Conservation (phyloP, 2,888 invertebrate genomes). For the Macrosiphum euphorbiae region DNA sequence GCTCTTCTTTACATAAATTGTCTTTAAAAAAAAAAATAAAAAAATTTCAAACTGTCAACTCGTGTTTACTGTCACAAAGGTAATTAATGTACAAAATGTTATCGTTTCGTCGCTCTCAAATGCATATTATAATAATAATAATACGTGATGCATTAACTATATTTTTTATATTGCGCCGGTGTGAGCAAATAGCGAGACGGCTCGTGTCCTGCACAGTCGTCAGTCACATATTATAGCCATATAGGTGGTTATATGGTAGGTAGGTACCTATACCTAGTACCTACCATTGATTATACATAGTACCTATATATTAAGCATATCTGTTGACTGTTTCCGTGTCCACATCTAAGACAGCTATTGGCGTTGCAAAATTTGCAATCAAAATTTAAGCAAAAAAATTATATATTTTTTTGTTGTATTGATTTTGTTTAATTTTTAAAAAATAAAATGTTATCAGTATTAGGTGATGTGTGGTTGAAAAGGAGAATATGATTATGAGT, state of each 20-base stretch:
- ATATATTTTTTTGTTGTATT: not conserved
- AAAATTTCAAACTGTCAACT: conserved; percentile 24
- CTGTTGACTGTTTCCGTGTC: not conserved
- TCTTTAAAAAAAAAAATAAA: not conserved
- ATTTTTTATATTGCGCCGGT: not conserved
- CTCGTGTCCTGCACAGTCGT: not conserved
- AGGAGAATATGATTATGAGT: not conserved
- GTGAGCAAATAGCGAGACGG: conserved; percentile 4
- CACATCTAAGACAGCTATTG: not conserved
- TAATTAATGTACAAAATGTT: conserved; percentile 7
- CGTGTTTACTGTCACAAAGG: not conserved
- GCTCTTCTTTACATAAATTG: not conserved
- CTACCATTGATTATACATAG: no score
- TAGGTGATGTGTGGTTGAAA: not conserved
- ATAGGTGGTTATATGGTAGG: not conserved
- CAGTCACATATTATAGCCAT: not conserved
- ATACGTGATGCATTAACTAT: not conserved
- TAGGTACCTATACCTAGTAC: no score
- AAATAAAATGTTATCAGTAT: not conserved
- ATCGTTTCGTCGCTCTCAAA: not conserved
- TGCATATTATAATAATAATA: not conserved
- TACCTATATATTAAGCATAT: not conserved
- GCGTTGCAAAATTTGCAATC: not conserved
- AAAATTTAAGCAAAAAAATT: not conserved
- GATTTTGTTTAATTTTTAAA: not conserved